Evolutionary conservation across 2,113 vertebrate genomes (phyloP).

Genomic region (Gopherus flavomarginatus): DNA sequence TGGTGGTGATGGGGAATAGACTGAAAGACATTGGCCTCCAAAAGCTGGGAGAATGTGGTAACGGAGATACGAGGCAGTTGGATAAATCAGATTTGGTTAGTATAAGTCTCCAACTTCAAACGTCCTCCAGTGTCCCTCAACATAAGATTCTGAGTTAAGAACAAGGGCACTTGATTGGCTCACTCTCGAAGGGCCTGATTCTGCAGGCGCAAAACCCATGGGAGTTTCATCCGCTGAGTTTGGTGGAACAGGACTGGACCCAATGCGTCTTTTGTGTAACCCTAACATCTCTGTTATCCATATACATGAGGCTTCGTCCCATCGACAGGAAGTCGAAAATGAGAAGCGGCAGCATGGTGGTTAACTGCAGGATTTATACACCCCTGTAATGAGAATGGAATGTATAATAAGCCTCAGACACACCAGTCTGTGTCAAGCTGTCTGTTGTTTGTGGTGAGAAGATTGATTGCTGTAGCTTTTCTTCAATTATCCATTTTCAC

Average conservation of each 20-base stretch:
- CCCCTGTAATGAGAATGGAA: neutral
- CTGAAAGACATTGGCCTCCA: neutral
- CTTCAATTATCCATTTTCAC: neutral
- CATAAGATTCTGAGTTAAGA: neutral
- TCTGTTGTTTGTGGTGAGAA: neutral
- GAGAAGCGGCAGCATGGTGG: fast-evolving
- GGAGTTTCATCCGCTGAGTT: neutral
- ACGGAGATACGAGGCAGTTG: neutral
- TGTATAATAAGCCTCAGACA: neutral
- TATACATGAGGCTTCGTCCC: neutral
- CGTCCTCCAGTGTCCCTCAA: neutral
- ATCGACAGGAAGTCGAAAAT: neutral
- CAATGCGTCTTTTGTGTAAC: neutral
- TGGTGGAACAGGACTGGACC: neutral
- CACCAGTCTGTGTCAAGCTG: neutral
- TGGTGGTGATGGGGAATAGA: neutral
- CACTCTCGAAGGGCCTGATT: neutral
- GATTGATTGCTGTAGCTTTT: neutral
- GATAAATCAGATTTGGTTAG: neutral
- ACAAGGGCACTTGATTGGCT: neutral
- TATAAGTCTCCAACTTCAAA: too few species aligned
- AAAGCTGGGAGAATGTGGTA: neutral
- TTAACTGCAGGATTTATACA: neutral
- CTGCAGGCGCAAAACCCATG: neutral
- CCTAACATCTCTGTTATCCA: neutral